These are phyloP conservation scores for Caiman crocodilus DNA, from an alignment of 2,797 vertebrate genomes.

Conservation along the genomic window DNA sequence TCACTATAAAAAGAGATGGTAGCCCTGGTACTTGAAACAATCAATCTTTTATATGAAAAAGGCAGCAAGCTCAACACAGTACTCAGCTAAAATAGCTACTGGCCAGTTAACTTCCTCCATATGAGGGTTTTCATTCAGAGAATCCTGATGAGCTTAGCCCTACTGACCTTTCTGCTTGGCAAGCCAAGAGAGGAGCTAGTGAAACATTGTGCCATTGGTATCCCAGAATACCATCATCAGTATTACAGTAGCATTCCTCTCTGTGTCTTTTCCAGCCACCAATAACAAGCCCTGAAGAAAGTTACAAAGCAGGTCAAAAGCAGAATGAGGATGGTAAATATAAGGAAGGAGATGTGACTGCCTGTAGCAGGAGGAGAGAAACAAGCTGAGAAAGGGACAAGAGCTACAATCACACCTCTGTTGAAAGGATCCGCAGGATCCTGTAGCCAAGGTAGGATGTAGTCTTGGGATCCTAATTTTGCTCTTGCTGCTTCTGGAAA, in stretches of 20 bases:
- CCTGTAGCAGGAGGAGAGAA: not conserved
- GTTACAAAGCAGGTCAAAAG: not conserved
- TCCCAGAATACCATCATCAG: not conserved
- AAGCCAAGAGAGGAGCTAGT: not conserved
- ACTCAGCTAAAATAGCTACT: not conserved
- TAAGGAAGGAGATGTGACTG: not conserved
- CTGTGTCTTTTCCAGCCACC: not conserved
- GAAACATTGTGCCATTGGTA: not conserved
- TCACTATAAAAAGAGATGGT: not conserved
- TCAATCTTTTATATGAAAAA: not conserved
- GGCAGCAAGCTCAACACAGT: not conserved
- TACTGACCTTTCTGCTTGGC: not conserved
- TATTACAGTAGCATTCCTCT: not conserved
- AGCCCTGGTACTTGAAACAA: not conserved
- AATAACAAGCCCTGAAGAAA: not conserved
- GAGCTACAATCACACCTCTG: not conserved
- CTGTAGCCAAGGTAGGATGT: not conserved
- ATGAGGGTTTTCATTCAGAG: not conserved
- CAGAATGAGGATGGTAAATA: not conserved
- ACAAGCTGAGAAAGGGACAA: not conserved
- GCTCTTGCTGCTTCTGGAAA: constrained; percentile 25
- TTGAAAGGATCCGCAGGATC: not conserved
- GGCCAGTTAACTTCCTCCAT: not conserved
- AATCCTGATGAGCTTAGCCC: not conserved
- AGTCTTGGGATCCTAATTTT: not conserved